Conservation (phyloP, 2,888 invertebrate genomes). For the Sphaerophoria taeniata region DNA sequence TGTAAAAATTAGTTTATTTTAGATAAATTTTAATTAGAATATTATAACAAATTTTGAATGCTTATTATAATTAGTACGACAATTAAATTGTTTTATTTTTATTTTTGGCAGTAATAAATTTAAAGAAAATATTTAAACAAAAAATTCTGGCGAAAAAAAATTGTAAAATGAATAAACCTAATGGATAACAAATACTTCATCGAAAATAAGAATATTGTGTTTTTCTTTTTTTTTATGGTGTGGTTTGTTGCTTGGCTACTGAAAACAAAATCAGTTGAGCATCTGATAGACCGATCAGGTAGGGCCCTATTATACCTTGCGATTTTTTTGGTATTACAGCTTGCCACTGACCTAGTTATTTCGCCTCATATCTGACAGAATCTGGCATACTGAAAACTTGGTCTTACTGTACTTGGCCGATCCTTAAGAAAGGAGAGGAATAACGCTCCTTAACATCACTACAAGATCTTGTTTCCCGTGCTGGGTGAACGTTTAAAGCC, state of each 20-base stretch:
- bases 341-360: too few species aligned
- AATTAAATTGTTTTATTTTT: constrained; percentile 55
- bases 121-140: constrained; percentile 49
- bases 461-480: too few species aligned
- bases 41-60: constrained; percentile 59
- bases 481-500: too few species aligned
- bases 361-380: too few species aligned
- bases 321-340: too few species aligned
- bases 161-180: constrained; percentile 67
- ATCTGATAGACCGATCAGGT: neutral
- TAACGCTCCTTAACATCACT: too few species aligned
- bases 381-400: too few species aligned
- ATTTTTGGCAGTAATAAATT: constrained; percentile 45
- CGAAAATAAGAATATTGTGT: constrained; percentile 23
- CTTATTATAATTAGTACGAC: constrained; percentile 47
- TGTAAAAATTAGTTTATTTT: constrained; percentile 42
- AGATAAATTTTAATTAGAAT: constrained; percentile 59
- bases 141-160: constrained; percentile 57
- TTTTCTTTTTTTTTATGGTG: neutral
- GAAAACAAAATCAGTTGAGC: too few species aligned
- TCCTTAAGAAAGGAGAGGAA: too few species aligned
- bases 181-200: constrained; percentile 60
- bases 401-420: too few species aligned
- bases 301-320: too few species aligned
- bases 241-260: neutral